Evolutionary conservation across 2,113 vertebrate species (phyloP).

Genomic region (Nothocercus julius): DNA sequence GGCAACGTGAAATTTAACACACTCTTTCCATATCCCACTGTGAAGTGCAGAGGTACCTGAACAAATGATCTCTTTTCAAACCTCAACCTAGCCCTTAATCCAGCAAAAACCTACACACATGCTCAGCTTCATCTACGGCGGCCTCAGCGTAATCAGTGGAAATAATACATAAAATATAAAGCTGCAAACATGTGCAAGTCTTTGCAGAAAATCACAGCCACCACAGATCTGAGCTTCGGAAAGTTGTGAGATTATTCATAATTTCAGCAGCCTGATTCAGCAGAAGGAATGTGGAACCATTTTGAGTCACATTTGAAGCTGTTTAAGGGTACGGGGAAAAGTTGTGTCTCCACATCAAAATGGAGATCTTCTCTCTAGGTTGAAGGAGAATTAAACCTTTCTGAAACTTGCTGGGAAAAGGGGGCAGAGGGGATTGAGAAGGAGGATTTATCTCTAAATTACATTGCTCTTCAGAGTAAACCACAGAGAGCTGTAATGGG

Average conservation of each 20-base stretch:
- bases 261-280: constrained; percentile 26
- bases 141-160: background rate
- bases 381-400: constrained; percentile 31
- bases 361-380: background rate
- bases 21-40: rapidly evolving
- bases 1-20: background rate
- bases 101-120: background rate
- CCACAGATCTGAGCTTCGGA: background rate
- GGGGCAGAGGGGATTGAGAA: background rate
- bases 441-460: constrained; percentile 62
- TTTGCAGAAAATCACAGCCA: constrained; percentile 6
- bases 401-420: constrained; percentile 1
- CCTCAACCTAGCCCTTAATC: background rate
- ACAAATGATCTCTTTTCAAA: background rate
- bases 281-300: background rate
- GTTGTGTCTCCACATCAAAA: background rate
- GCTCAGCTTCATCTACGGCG: background rate
- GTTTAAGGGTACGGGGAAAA: background rate
- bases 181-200: background rate
- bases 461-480: constrained; percentile 70
- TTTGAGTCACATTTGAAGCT: background rate
- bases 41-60: background rate
- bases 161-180: background rate
- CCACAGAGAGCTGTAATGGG: constrained; percentile 69
- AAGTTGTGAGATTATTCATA: constrained; percentile 13